Percentiles rank a stretch among this genome's conserved stretches.
Conservation (phyloP, 2,888 invertebrate genomes). For the Cynaeus angustus region DNA sequence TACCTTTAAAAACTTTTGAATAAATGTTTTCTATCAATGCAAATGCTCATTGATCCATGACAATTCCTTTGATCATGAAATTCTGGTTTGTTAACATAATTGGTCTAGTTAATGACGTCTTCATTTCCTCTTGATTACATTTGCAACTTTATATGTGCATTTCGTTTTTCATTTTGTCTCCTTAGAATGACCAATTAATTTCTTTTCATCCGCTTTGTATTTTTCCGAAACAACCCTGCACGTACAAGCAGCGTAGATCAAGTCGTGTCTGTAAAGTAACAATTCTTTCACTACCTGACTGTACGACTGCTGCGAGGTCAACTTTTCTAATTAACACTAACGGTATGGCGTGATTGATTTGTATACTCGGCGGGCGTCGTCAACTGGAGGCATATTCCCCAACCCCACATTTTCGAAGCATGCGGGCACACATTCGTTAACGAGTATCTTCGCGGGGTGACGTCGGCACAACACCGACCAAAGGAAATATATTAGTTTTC, state of each 20-base stretch:
- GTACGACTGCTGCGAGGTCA: conserved; percentile 63
- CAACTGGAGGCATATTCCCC: conserved; percentile 37
- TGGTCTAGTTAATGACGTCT: conserved; percentile 29
- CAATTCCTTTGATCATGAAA: not conserved
- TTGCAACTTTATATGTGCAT: not conserved
- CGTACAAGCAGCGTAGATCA: conserved; percentile 38
- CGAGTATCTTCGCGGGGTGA: conserved; percentile 42
- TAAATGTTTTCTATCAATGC: not conserved
- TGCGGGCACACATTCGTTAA: conserved; percentile 40
- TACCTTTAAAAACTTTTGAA: not conserved
- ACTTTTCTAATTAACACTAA: conserved; percentile 70
- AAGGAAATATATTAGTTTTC: conserved; percentile 56
- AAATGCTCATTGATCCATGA: not conserved
- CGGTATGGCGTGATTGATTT: conserved; percentile 68
- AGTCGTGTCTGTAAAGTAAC: conserved; percentile 41
- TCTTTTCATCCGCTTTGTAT: conserved; percentile 44
- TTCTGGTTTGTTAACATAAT: conserved; percentile 3
- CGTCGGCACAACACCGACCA: conserved; percentile 47
- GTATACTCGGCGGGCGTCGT: conserved; percentile 62
- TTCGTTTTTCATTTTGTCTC: conserved; percentile 10
- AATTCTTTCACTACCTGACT: conserved; percentile 48
- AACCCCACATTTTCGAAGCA: conserved; percentile 30
- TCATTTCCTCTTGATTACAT: conserved; percentile 25
- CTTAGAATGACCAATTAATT: conserved; percentile 40
- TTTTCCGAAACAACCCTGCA: conserved; percentile 44